A percentile compares a stretch with the other conserved stretches of the same genome.
These are phyloP conservation scores for Lordiphosa stackelbergi DNA, from an alignment of 1,140 invertebrate genomes.

Conservation along the genomic window DNA sequence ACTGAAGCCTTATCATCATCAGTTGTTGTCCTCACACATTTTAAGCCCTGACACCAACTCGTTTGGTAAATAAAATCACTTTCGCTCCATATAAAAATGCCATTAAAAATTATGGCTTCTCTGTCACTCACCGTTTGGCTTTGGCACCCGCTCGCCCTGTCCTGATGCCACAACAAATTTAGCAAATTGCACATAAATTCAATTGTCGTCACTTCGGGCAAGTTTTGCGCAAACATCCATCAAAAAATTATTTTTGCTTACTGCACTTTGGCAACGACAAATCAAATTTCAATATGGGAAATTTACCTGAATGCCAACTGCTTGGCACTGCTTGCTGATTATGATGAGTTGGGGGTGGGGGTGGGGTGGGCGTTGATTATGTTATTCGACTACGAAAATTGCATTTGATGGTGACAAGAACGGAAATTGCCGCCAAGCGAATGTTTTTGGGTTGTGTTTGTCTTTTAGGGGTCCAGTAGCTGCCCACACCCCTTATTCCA, in stretches of 20 bases:
- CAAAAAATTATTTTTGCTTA: conserved; percentile 46
- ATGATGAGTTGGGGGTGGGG: conserved; percentile 12
- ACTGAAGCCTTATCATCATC: conserved; percentile 30
- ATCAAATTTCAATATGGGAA: conserved; percentile 70
- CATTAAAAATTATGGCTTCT: conserved; percentile 66
- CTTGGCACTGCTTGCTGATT: conserved; percentile 6
- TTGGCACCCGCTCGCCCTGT: neutral
- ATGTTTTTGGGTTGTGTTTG: conserved; percentile 53
- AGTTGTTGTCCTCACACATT: neutral
- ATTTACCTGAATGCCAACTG: conserved; percentile 28
- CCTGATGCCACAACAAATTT: conserved; percentile 42
- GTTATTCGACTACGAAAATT: conserved; percentile 71
- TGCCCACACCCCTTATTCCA: conserved; percentile 2
- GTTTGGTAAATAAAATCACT: conserved; percentile 59
- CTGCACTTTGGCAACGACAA: conserved; percentile 57
- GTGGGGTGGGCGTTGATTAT: conserved; percentile 51
- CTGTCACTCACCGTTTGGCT: neutral
- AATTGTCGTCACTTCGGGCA: conserved; percentile 55
- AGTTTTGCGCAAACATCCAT: conserved; percentile 63
- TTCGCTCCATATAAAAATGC: conserved; percentile 62
- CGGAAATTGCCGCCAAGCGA: conserved; percentile 63
- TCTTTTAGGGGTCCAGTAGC: conserved; percentile 25
- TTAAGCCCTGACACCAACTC: conserved; percentile 1
- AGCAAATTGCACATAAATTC: conserved; percentile 47
- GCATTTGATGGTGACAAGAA: conserved; percentile 63